Evolutionary conservation across 2,888 invertebrate species (phyloP), one percentile per base, ranked within the genome.

Genomic region (Frankliniella fusca): DNA sequence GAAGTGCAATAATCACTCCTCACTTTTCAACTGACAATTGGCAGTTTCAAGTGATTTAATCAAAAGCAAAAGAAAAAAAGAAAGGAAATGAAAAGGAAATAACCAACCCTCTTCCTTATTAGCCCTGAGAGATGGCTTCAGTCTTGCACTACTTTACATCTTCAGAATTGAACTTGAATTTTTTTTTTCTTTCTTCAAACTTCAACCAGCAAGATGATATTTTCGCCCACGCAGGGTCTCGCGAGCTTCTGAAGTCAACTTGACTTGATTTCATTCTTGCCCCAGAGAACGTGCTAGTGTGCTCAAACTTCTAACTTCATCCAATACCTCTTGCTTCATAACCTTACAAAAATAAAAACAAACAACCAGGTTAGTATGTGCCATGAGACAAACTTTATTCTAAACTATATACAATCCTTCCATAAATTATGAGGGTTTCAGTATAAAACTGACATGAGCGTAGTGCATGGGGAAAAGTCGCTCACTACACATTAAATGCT

Each of bases 271-370:
- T 76, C 70, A 76, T 76, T 76, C 70, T 76, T 76, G 70, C 70
- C 70, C 70, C 70, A 76, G 70, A 76, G 70, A 76, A 76, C 70
- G 70, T 76, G 70, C 70, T 76, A 76, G 23, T 76, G 70, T 76
- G 70, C 70, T 76, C 70, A 76, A 76, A 76, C 70, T 76, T 76
- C 70, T 76, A 82, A 91, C 91, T 92, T 93, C 93, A 93, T 93
- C 93, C 93, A 92, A 93, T 92, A 92, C 92, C 92, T 93, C 93
- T 93, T 93, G 92, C 92, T 93, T 93, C 92, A 92, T 92, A 92
- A 93, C 93, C 93, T 93, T 93, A 92, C 92, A 93, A 93, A 93
- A 76, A 76, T 76, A 92, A 93, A 93, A 93, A 76, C 92, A 93
- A 93, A 93, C 91, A 91, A 90, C 90, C 70, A 90, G 88, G 91